Evolutionary conservation across 2,888 invertebrate genomes (phyloP), one percentile per base, ranked within the genome.

Genomic region (Callosobruchus maculatus): DNA sequence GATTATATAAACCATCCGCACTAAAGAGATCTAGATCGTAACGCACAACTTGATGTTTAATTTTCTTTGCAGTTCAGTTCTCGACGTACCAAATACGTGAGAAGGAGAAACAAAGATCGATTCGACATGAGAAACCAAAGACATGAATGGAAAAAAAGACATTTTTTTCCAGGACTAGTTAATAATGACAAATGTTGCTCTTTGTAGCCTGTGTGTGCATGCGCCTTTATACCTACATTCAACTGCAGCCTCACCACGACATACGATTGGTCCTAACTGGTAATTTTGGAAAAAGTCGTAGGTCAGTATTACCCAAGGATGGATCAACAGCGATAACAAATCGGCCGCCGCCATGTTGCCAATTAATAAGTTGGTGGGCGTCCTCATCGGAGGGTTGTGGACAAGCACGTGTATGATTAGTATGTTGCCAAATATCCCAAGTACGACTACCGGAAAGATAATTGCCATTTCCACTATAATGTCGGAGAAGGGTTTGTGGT

Each of bases 231-330:
- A 77, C 87, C 85, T 85, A 93, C 94, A 91, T 88, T 94, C 93
- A 66, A 94, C 83, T 81, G 94, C 93, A 0, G 93, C 95, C 85
- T 95, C 95, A 80, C 92, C 89, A 79, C 91, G 91, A 84, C 96
- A 96, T 9, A 95, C 94, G 74, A 93, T 89, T 18, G 88, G 87
- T 21, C 93, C 94, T 74, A 96, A 86, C 77, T 93, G 89, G 85
- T 92, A 96, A 81, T 94, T 94, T 87, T 95, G 95, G 82, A 91
- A 94, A 81, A 95, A 91, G 84, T 95, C 93, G 70, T 86, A 85
- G 69, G 91, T 89, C 77, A 96, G 87, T 86, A 94, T 92, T 81
- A 95, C 91, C 90, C 93, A 92, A 0, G 95, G 94, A 73, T 94
- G 93, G 13, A 94, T 87, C 0, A 93, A 76, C 2, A 94, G 84